Percentiles rank a stretch among this genome's conserved stretches.
These are phyloP conservation scores for Druon quercuslanigerum DNA, from an alignment of 1,140 invertebrate species.

Conservation along the genomic window DNA sequence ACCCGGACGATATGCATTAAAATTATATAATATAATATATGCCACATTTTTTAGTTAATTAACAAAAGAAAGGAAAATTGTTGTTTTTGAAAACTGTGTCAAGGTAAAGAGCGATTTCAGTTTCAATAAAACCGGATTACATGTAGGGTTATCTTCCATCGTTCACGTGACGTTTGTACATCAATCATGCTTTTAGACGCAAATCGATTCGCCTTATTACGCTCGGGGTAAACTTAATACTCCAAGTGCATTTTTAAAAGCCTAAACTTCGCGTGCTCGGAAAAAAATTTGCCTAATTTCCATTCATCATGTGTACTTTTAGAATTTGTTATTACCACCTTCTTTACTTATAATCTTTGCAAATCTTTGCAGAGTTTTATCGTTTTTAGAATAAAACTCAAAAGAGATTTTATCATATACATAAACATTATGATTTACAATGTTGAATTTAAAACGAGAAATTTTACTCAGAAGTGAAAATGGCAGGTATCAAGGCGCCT, in stretches of 20 bases:
- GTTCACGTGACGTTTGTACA: constrained; percentile 28
- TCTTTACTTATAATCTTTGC: no score
- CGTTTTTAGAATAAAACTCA: neutral
- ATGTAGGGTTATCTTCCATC: constrained; percentile 28
- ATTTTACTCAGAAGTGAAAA: neutral
- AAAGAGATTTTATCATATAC: neutral
- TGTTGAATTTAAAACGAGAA: neutral
- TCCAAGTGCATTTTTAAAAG: constrained; percentile 11
- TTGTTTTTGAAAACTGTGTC: neutral
- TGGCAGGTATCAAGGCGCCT: neutral
- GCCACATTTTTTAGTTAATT: no score
- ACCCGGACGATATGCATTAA: no score
- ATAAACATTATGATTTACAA: neutral
- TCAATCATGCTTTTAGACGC: constrained; percentile 27
- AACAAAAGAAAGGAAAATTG: neutral
- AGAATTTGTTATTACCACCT: constrained; percentile 8
- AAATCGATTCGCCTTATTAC: constrained; percentile 26
- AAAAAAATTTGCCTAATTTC: constrained; percentile 18
- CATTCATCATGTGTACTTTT: constrained; percentile 23
- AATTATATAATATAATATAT: no score
- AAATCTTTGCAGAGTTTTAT: neutral
- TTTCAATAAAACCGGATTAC: constrained; percentile 28
- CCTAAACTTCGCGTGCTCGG: constrained; percentile 1
- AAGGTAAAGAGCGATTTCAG: constrained; percentile 16
- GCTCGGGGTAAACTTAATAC: constrained; percentile 21